phyloP scores from a whole-genome alignment of 1,140 invertebrate species.

The Ladona fulva region DNA sequence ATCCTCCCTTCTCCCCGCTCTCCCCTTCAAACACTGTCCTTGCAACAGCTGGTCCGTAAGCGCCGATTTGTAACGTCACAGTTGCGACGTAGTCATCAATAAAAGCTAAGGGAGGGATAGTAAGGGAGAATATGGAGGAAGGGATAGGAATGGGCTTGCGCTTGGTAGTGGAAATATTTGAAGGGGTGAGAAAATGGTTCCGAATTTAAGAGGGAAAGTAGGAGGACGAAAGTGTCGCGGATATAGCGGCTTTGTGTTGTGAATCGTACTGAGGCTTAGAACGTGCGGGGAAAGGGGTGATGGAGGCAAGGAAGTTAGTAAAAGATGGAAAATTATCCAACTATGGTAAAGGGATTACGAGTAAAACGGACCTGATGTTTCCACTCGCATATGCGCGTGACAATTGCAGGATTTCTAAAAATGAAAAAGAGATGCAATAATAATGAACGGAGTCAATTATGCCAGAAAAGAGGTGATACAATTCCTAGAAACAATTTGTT shows the following conservation, averaged over 20 bases:
- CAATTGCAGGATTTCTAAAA: too few relatives aligned
- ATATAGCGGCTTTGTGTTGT: not conserved
- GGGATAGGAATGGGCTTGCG: not conserved
- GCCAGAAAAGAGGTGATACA: too few relatives aligned
- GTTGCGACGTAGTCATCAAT: slow-evolving; percentile 14
- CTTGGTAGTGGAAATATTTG: not conserved
- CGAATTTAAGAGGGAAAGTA: not conserved
- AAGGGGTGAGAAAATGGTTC: not conserved
- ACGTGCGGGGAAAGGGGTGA: not conserved
- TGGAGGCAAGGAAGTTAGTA: not conserved
- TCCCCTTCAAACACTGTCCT: not conserved
- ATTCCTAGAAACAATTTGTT: too few relatives aligned
- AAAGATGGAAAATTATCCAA: too few relatives aligned
- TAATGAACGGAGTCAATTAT: too few relatives aligned
- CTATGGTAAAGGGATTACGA: too few relatives aligned
- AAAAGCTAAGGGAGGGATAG: not conserved
- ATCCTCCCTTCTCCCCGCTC: not conserved
- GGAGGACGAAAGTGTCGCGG: not conserved
- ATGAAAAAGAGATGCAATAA: too few relatives aligned
- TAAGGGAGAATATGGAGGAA: not conserved
- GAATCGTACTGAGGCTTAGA: not conserved
- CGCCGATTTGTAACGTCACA: slow-evolving; percentile 16
- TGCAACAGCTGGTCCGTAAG: slow-evolving; percentile 14
- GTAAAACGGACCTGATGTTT: too few relatives aligned
- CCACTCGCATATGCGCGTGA: too few relatives aligned